Evolutionary conservation across 2,797 vertebrate species (phyloP), one percentile per base, ranked within the genome.

Genomic region (Eupleurogrammus muticus): DNA sequence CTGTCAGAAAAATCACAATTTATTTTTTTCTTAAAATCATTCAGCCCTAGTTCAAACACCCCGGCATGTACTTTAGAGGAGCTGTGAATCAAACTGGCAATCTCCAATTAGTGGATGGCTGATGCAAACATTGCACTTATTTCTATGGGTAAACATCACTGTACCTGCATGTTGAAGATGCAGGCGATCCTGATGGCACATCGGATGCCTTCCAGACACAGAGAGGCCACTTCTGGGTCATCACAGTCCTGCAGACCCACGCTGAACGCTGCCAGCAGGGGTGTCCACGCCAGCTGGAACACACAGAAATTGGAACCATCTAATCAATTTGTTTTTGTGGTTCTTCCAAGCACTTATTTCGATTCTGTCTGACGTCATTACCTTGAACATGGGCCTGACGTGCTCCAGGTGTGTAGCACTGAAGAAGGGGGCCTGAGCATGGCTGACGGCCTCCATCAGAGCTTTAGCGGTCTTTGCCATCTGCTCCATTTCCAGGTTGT

Each of bases 391-490:
- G 23, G 97, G 97, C 55, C 97, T 92, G 83, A 99, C 97, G 0
- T 99, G 97, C 50, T 99, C 96, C 91, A 99, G 91, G 85, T 99
- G 97, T 2, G 97, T 99, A 16, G 97, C 97, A 0, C 97, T 99
- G 55, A 98, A 99, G 88, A 99, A 99, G 0, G 96, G 96, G 0
- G 97, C 96, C 89, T 99, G 97, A 28, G 96, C 97, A 0, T 99
- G 97, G 89, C 97, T 98, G 60, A 99, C 97, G 0, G 97, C 97
- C 87, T 99, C 97, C 97, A 99, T 99, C 55, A 99, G 93, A 16
- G 97, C 97, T 85, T 99, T 99, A 21, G 97, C 97, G 0, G 97
- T 99, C 92, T 97, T 99, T 0, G 97, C 96, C 97, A 99, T 99
- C 86, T 99, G 97, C 54, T 99, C 97, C 97, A 99, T 99, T 86